Evolutionary conservation across 2,888 invertebrate species (phyloP).

Genomic region (Lepeophtheirus nordmannii): DNA sequence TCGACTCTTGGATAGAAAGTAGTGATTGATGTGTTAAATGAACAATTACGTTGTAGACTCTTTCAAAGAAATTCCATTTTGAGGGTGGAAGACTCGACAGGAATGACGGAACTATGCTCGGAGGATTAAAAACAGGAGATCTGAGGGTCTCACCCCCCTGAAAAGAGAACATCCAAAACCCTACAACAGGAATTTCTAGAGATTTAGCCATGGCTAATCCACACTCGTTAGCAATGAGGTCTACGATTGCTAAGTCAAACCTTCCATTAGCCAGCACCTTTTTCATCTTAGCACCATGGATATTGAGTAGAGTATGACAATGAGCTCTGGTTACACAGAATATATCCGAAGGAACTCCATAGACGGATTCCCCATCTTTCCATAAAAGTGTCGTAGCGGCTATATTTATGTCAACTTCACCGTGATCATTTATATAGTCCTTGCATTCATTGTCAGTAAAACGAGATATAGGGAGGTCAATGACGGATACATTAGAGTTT

Average conservation of each 20-base stretch:
- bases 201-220: slow-evolving; percentile 31
- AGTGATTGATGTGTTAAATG: slow-evolving; percentile 30
- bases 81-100: slow-evolving; percentile 29
- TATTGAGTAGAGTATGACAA: not conserved
- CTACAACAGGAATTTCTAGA: slow-evolving; percentile 31
- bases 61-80: slow-evolving; percentile 30
- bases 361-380: not conserved
- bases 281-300: not conserved
- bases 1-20: slow-evolving; percentile 30
- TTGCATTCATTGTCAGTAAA: not conserved
- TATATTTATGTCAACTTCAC: slow-evolving; percentile 5
- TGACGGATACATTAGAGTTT: slow-evolving; percentile 8
- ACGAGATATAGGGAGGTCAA: not conserved
- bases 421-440: not conserved
- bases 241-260: slow-evolving; percentile 21
- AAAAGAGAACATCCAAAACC: slow-evolving; percentile 32
- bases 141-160: slow-evolving; percentile 32
- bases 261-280: not conserved
- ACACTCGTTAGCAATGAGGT: slow-evolving; percentile 30
- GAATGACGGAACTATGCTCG: slow-evolving; percentile 31
- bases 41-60: slow-evolving; percentile 30
- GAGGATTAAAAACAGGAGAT: slow-evolving; percentile 31
- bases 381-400: not conserved
- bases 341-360: slow-evolving; percentile 5
- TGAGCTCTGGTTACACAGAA: slow-evolving; percentile 11